Evolutionary conservation across 2,113 vertebrate species (phyloP).

Genomic region (Grantiella picta): DNA sequence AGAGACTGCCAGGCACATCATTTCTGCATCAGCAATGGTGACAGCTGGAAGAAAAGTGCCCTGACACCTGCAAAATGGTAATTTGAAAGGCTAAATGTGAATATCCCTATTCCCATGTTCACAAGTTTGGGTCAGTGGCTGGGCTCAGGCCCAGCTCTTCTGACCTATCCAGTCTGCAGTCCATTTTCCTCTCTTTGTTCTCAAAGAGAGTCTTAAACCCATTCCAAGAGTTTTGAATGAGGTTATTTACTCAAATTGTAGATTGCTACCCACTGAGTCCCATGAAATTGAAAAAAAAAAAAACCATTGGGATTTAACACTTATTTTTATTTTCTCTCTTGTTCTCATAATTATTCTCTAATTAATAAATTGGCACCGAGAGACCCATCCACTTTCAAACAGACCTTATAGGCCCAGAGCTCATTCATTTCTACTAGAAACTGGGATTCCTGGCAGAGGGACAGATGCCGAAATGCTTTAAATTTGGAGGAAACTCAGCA

Average conservation of each 20-base stretch:
- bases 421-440: background rate
- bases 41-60: background rate
- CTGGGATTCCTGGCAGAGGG: background rate
- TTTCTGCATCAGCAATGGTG: background rate
- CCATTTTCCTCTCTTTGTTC: background rate
- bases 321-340: constrained; percentile 42
- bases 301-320: background rate
- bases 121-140: background rate
- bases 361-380: background rate
- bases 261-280: background rate
- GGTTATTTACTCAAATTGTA: background rate
- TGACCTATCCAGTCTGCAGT: background rate
- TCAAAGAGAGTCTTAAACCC: background rate
- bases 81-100: background rate
- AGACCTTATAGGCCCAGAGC: constrained; percentile 15
- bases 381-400: background rate
- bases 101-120: background rate
- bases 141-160: background rate
- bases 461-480: background rate
- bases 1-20: accelerated
- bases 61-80: background rate
- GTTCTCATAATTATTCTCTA: background rate
- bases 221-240: background rate
- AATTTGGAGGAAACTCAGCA: background rate
- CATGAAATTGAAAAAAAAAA: background rate